Evolutionary conservation across 1,140 invertebrate species (phyloP).

Genomic region (Bombus pascuorum): DNA sequence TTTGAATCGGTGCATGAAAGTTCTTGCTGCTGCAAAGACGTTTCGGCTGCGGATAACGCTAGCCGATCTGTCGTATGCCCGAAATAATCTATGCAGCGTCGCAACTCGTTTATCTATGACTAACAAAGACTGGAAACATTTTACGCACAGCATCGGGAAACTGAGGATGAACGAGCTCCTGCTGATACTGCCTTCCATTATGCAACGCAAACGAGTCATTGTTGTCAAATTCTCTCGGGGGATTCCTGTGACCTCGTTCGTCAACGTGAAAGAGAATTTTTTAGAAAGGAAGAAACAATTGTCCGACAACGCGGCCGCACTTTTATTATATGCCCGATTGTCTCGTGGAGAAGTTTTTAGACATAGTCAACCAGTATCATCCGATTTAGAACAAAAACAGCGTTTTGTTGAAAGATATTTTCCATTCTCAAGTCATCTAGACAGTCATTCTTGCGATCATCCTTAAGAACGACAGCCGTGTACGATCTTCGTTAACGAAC

Average conservation of each 20-base stretch:
- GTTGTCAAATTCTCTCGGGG: slow-evolving; percentile 37
- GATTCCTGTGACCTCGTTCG: background rate
- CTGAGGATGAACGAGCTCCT: background rate
- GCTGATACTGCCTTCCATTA: background rate
- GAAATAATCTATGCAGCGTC: background rate
- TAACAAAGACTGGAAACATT: background rate
- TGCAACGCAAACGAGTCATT: slow-evolving; percentile 21
- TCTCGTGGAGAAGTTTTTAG: background rate
- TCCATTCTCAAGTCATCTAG: background rate
- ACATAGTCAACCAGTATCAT: background rate
- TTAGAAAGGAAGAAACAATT: slow-evolving; percentile 12
- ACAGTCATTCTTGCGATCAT: background rate
- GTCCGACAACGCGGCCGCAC: background rate
- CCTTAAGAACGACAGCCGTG: no score
- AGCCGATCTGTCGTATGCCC: background rate
- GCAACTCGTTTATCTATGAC: background rate
- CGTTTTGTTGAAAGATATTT: background rate
- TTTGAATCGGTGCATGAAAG: background rate
- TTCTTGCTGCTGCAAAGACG: background rate
- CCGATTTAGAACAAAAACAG: background rate
- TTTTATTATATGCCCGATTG: background rate
- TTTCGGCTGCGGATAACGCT: background rate
- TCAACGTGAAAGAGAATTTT: slow-evolving; percentile 17
- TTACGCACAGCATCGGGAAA: background rate
- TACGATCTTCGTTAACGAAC: background rate